Evolutionary conservation across 2,113 vertebrate species (phyloP).

Genomic region (Poecilia latipinna): DNA sequence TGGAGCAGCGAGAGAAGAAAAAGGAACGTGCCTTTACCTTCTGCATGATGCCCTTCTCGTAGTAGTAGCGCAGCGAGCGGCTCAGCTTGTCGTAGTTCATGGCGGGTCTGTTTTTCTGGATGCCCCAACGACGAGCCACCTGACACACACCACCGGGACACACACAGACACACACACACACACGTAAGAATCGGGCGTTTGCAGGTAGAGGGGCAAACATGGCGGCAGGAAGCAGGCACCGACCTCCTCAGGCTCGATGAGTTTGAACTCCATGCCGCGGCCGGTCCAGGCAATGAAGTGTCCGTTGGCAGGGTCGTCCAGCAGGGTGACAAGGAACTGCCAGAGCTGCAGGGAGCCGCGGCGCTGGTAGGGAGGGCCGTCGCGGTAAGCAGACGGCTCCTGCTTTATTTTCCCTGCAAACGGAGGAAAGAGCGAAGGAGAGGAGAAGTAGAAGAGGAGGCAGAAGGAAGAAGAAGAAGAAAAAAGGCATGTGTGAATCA

Average conservation of each 20-base stretch:
- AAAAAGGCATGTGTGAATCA: background rate
- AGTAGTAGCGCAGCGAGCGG: constrained; percentile 97
- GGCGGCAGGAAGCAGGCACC: constrained; percentile 8
- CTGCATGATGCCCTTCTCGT: constrained; percentile 99
- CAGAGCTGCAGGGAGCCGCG: constrained; percentile 96
- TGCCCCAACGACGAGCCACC: constrained; percentile 97
- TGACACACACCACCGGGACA: constrained; percentile 46
- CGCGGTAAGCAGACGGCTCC: constrained; percentile 89
- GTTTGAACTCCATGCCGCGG: constrained; percentile 97
- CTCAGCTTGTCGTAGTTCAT: constrained; percentile 99
- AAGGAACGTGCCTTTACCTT: constrained; percentile 84
- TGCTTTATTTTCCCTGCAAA: constrained; percentile 91
- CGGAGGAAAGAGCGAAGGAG: background rate
- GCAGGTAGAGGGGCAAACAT: background rate
- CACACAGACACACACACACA: background rate
- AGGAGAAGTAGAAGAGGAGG: background rate
- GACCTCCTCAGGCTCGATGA: constrained; percentile 97
- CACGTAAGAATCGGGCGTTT: background rate
- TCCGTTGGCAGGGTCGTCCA: constrained; percentile 93
- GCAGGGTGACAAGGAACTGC: constrained; percentile 95
- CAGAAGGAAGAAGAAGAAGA: background rate
- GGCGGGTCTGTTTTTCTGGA: constrained; percentile 96
- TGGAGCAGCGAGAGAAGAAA: constrained; percentile 12
- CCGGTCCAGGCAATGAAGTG: constrained; percentile 98
- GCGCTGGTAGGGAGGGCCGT: constrained; percentile 93